Percentiles rank a stretch among this genome's conserved stretches.
phyloP scores from a whole-genome alignment of 2,113 vertebrate genomes.

The Puffinus mauretanicus region DNA sequence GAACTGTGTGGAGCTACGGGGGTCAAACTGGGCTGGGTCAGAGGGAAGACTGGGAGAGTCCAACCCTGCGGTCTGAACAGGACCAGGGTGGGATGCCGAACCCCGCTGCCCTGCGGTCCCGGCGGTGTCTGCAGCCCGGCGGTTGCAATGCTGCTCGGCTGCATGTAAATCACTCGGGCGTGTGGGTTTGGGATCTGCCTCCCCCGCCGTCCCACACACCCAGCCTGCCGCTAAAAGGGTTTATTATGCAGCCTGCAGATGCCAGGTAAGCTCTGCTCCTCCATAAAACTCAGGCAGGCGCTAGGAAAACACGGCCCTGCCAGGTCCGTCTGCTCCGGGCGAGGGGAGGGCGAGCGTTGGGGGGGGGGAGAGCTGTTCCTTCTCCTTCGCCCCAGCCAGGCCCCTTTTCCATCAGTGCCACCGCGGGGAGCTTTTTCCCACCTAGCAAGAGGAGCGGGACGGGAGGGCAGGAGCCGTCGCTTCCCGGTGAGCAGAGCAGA shows the following conservation, averaged over 20 bases:
- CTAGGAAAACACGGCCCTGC: neutral
- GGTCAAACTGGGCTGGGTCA: neutral
- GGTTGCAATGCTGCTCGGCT: neutral
- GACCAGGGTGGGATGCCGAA: neutral
- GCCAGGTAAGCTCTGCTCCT: neutral
- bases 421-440: neutral
- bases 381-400: neutral
- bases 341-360: neutral
- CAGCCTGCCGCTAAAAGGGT: neutral
- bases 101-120: neutral
- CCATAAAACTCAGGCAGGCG: constrained; percentile 23
- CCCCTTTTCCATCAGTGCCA: neutral
- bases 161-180: neutral
- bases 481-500: constrained; percentile 19
- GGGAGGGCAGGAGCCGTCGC: neutral
- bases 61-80: neutral
- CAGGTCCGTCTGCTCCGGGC: neutral
- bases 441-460: neutral
- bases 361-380: neutral
- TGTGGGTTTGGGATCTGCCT: neutral
- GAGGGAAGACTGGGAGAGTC: neutral
- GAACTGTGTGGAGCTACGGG: neutral
- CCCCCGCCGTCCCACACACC: neutral
- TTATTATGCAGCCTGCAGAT: neutral
- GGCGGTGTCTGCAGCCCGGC: neutral